Percentiles rank a stretch among this genome's conserved stretches.
phyloP scores from a whole-genome alignment of 2,113 vertebrate species.

The Columba livia region DNA sequence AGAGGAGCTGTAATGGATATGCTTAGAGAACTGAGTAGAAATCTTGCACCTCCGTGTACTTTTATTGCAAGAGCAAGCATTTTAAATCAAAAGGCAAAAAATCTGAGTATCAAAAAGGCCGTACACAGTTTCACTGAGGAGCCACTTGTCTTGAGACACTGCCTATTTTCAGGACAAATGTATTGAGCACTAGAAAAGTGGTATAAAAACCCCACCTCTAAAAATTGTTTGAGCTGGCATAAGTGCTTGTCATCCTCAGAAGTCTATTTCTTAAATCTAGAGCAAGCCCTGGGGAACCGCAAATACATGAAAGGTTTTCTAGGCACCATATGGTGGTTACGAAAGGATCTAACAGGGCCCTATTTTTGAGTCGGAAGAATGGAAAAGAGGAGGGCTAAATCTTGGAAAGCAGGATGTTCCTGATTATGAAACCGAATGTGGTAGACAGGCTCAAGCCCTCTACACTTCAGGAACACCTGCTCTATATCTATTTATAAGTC shows the following conservation, averaged over 20 bases:
- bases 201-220: background rate
- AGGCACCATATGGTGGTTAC: constrained; percentile 60
- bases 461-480: background rate
- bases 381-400: background rate
- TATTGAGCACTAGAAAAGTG: background rate
- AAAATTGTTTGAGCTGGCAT: background rate
- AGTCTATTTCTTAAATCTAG: background rate
- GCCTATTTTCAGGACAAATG: background rate
- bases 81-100: background rate
- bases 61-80: background rate
- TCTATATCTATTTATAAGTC: background rate
- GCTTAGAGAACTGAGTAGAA: background rate
- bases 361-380: constrained; percentile 56
- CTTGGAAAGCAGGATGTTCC: constrained; percentile 6
- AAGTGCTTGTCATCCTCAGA: background rate
- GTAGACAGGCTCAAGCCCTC: constrained; percentile 26
- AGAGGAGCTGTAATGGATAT: background rate
- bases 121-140: background rate
- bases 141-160: background rate
- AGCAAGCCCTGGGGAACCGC: background rate
- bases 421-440: constrained; percentile 34
- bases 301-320: constrained; percentile 30
- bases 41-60: background rate
- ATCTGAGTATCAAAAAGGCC: background rate
- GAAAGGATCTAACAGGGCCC: constrained; percentile 29